Conservation (phyloP, 2,888 invertebrate species). For the Caenorhabditis angaria region DNA sequence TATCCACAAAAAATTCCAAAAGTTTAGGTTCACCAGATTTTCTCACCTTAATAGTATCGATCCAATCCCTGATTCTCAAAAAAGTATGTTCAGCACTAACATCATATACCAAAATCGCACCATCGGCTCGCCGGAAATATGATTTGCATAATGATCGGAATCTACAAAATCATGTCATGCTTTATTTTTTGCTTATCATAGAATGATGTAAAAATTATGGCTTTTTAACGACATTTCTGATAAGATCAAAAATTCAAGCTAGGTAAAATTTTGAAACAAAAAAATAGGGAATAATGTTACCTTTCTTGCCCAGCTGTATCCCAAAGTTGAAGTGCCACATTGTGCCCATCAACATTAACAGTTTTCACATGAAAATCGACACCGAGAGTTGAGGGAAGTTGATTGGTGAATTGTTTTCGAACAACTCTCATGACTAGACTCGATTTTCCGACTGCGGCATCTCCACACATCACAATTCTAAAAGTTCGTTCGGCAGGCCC, state of each 20-base stretch:
- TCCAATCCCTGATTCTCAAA: constrained; percentile 77
- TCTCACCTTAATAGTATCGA: constrained; percentile 76
- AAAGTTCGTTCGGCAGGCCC: constrained; percentile 76
- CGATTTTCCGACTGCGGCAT: constrained; percentile 78
- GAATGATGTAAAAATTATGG: too few species aligned
- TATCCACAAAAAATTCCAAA: too few species aligned
- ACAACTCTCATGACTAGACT: constrained; percentile 78
- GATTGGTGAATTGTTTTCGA: constrained; percentile 76
- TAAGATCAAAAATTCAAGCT: constrained; percentile 43
- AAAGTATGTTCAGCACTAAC: constrained; percentile 77
- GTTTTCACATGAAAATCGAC: constrained; percentile 78
- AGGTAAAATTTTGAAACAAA: too few species aligned
- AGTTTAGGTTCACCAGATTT: neutral
- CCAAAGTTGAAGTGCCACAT: constrained; percentile 76
- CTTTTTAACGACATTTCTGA: neutral
- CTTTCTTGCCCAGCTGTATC: constrained; percentile 78
- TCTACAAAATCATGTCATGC: constrained; percentile 50
- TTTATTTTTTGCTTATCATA: constrained; percentile 29
- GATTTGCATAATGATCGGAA: constrained; percentile 78
- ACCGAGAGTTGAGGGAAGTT: constrained; percentile 77
- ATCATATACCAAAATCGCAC: constrained; percentile 78
- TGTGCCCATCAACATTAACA: constrained; percentile 75
- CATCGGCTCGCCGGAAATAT: constrained; percentile 78
- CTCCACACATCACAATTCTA: constrained; percentile 77
- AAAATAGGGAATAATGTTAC: too few species aligned